phyloP scores from a whole-genome alignment of 2,113 vertebrate species.

The Saccopteryx leptura region DNA sequence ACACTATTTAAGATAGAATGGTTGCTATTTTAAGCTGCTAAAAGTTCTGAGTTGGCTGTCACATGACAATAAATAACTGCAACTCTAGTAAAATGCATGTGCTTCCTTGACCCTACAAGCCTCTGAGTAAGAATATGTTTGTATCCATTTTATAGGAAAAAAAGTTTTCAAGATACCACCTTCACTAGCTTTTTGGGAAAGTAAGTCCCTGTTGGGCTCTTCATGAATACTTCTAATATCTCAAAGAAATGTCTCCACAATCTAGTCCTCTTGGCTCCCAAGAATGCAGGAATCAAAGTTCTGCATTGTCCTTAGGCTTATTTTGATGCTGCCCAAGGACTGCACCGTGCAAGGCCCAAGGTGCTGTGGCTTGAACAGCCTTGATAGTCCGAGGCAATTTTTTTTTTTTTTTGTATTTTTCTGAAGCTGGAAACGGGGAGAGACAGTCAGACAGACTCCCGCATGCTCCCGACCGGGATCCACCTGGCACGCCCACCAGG shows the following conservation, averaged over 20 bases:
- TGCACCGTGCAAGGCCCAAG: no score
- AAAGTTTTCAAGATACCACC: not conserved
- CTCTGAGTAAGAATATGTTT: not conserved
- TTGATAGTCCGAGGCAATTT: no score
- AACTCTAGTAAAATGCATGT: not conserved
- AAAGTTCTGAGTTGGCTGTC: not conserved
- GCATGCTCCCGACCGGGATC: no score
- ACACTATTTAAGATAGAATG: not conserved
- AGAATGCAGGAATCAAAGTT: not conserved
- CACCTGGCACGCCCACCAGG: no score
- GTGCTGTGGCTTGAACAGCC: no score
- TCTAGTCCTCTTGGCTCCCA: not conserved
- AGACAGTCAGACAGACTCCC: no score
- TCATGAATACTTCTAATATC: constrained; percentile 18
- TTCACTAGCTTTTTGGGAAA: not conserved
- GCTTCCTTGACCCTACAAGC: not conserved
- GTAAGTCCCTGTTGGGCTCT: not conserved
- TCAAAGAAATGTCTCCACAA: not conserved
- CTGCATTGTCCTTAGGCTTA: not conserved
- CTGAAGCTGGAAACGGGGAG: no score
- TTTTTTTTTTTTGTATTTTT: no score
- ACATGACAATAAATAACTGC: not conserved
- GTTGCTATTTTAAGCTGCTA: not conserved
- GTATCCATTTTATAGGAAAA: not conserved
- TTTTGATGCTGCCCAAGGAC: not conserved